Evolutionary conservation across 1,140 invertebrate species (phyloP), one percentile per base, ranked within the genome.

Genomic region (Megathymus violae): DNA sequence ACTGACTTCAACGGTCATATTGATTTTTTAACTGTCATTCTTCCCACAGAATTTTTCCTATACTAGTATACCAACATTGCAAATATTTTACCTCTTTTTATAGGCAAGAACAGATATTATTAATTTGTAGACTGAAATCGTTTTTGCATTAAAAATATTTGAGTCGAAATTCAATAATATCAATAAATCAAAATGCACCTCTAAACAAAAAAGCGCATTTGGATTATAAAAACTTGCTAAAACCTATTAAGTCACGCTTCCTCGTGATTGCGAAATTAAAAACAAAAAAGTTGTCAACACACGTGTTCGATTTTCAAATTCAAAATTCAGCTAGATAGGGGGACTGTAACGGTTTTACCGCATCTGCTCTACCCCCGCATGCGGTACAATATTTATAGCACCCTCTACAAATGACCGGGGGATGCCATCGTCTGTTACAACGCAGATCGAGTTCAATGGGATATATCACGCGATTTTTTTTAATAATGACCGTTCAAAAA

Each of bases 11-110:
- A 89, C 86, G 82, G 83, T 67, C 72, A 71, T 89, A 87, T 89
- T 85, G 85, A 87, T 89, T 89, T 89, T 89, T 81, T 87, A 89
- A 89, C 86, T 89, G 86, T 82, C 84, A 84, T 61, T 76, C 76
- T 76, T 51, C 60, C 67, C 69, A 48, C 44, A n/a, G n/a, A n/a
- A 63, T 40, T 60, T 44, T 65, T 65, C 48, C 40, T 36, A 48
- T 62, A 62, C 64, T 10, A 15, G 54, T 59, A 56, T 41, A 17
- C 27, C 15, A 58, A 36, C 16, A 40, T 60, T 22, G 47, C 54
- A 43, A 38, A 51, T 58, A 61, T n/a, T n/a, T n/a, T n/a, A n/a
- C n/a, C n/a, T n/a, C n/a, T n/a, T n/a, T n/a, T n/a, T n/a, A n/a
- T n/a, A n/a, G n/a, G n/a, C n/a, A n/a, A n/a, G n/a, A n/a, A n/a